phyloP scores from a whole-genome alignment of 2,113 vertebrate genomes.

The Gorsachius goisagi region DNA sequence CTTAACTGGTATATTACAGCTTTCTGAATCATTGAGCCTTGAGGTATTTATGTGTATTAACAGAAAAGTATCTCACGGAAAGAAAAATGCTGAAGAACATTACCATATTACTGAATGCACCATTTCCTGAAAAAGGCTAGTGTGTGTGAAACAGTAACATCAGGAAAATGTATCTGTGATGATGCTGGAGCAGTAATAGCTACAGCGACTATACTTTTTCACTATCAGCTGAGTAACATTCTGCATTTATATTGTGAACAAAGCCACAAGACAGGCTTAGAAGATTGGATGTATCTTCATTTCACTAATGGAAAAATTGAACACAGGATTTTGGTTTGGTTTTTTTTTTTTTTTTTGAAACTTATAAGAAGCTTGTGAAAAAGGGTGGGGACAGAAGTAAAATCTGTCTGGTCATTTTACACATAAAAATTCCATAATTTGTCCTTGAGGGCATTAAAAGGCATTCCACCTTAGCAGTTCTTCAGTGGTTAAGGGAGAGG shows the following conservation, averaged over 20 bases:
- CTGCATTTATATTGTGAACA: not conserved
- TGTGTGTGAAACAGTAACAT: not conserved
- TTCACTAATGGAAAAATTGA: not conserved
- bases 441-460: not conserved
- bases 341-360: not conserved
- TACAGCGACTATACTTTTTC: not conserved
- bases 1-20: not conserved
- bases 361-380: not conserved
- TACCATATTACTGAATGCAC: not conserved
- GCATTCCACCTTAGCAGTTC: not conserved
- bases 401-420: not conserved
- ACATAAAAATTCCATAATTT: not conserved
- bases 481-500: not conserved
- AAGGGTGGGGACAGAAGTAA: not conserved
- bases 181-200: not conserved
- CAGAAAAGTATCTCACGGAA: not conserved
- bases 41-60: not conserved
- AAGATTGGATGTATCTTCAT: not conserved
- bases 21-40: conserved; percentile 2
- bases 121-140: not conserved
- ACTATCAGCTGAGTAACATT: not conserved
- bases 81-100: conserved; percentile 3
- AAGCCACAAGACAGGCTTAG: not conserved
- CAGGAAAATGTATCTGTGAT: not conserved
- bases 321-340: not conserved